A percentile compares a stretch with the other conserved stretches of the same genome.
Evolutionary conservation across 2,797 vertebrate species (phyloP).

Genomic region (Hephaestus fuliginosus): DNA sequence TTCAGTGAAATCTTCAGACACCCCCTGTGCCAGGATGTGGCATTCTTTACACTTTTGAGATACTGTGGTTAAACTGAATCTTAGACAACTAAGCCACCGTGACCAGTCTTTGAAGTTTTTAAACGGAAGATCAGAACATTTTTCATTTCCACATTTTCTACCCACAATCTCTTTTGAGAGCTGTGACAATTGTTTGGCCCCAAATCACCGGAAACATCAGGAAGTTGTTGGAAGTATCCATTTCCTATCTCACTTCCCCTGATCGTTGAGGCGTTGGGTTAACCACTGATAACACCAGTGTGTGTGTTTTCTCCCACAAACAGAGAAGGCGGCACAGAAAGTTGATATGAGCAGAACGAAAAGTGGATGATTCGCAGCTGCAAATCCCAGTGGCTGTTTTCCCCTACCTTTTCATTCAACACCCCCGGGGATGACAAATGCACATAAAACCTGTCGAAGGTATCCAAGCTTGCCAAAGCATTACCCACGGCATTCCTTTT

Average conservation of each 20-base stretch:
- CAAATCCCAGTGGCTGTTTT: conserved; percentile 47
- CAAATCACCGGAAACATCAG: conserved; percentile 84
- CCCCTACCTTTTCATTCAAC: conserved; percentile 55
- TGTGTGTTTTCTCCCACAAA: conserved; percentile 54
- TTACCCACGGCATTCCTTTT: conserved; percentile 59
- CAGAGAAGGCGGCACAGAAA: conserved; percentile 62
- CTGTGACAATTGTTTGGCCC: conserved; percentile 67
- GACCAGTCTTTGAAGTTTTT: conserved; percentile 33
- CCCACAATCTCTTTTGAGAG: conserved; percentile 57
- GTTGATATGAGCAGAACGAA: conserved; percentile 52
- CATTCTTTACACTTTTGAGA: conserved; percentile 20
- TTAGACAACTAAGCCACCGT: conserved; percentile 28
- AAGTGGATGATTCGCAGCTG: conserved; percentile 47
- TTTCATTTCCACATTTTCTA: conserved; percentile 33
- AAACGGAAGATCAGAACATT: conserved; percentile 26
- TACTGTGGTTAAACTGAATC: conserved; percentile 27
- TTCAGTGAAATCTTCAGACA: background rate
- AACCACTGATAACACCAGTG: conserved; percentile 67
- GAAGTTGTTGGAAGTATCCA: conserved; percentile 91
- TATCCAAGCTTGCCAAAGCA: conserved; percentile 61
- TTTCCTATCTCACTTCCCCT: conserved; percentile 89
- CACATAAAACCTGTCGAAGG: conserved; percentile 62
- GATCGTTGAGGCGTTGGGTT: conserved; percentile 68
- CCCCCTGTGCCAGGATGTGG: too few relatives aligned
- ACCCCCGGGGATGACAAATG: conserved; percentile 57